Percentiles rank a stretch among this genome's conserved stretches.
Evolutionary conservation across 1,140 invertebrate genomes (phyloP).

Genomic region (Neotoxoptera formosana): DNA sequence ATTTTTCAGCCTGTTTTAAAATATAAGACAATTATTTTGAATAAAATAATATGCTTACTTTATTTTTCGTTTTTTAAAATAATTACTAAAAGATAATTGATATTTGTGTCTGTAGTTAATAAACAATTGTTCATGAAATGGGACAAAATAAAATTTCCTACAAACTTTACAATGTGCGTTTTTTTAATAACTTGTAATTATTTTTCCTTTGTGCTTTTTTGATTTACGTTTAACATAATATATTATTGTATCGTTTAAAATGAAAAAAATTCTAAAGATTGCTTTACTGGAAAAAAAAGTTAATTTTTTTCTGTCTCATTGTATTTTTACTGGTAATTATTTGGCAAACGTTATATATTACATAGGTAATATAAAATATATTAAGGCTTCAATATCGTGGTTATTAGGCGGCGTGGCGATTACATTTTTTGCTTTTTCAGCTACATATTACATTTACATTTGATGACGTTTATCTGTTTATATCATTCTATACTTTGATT

Average conservation of each 20-base stretch:
- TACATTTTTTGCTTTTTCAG: not conserved
- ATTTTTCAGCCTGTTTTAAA: not conserved
- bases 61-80: not conserved
- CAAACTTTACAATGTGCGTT: not conserved
- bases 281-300: not conserved
- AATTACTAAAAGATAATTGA: conserved; percentile 3
- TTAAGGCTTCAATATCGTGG: not conserved
- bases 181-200: conserved; percentile 7
- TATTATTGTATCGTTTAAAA: not conserved
- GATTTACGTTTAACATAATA: not conserved
- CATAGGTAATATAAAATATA: not conserved
- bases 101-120: conserved; percentile 2
- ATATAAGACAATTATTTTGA: not conserved
- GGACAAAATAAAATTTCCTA: not conserved
- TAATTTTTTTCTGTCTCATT: not conserved
- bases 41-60: not conserved
- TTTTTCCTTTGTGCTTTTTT: not conserved
- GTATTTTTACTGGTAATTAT: not conserved
- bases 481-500: not conserved
- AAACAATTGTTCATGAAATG: not conserved
- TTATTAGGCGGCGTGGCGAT: not conserved
- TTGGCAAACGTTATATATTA: not conserved
- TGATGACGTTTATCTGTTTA: not conserved
- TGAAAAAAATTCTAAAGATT: not conserved
- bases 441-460: not conserved